These are phyloP conservation scores for Pelecanus crispus DNA, from an alignment of 2,113 vertebrate species.

Conservation along the genomic window DNA sequence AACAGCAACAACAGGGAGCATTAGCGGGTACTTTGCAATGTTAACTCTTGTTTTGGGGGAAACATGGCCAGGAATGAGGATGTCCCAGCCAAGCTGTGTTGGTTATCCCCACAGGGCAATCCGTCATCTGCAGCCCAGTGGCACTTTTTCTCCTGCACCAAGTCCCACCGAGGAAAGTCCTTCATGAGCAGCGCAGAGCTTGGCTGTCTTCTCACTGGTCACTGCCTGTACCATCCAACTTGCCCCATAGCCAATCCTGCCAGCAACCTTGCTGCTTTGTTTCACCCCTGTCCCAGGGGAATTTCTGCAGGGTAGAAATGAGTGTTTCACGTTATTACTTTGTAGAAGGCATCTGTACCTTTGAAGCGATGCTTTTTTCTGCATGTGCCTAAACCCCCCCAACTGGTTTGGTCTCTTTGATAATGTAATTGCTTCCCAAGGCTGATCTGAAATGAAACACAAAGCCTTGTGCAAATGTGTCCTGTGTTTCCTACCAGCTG, in stretches of 20 bases:
- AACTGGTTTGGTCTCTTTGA: fast-evolving
- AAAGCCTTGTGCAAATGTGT: neutral
- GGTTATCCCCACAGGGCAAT: neutral
- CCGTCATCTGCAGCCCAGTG: fast-evolving
- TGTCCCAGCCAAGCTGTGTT: neutral
- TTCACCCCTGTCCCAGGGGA: neutral
- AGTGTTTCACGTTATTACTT: neutral
- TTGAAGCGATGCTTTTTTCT: neutral
- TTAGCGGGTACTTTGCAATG: neutral
- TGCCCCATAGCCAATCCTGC: fast-evolving
- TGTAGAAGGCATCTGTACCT: neutral
- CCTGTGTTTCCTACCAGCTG: neutral
- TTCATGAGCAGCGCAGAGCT: neutral
- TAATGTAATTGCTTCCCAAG: neutral
- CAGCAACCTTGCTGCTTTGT: fast-evolving
- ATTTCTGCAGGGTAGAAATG: neutral
- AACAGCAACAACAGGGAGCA: neutral
- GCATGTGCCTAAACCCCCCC: neutral
- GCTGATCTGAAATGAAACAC: neutral
- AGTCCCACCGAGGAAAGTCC: fast-evolving
- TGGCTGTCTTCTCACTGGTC: fast-evolving
- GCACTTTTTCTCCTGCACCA: neutral
- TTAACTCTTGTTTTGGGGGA: neutral
- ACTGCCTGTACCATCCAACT: fast-evolving
- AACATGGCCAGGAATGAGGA: neutral